phyloP scores from a whole-genome alignment of 1,140 invertebrate species.

The Plutomurus gul region DNA sequence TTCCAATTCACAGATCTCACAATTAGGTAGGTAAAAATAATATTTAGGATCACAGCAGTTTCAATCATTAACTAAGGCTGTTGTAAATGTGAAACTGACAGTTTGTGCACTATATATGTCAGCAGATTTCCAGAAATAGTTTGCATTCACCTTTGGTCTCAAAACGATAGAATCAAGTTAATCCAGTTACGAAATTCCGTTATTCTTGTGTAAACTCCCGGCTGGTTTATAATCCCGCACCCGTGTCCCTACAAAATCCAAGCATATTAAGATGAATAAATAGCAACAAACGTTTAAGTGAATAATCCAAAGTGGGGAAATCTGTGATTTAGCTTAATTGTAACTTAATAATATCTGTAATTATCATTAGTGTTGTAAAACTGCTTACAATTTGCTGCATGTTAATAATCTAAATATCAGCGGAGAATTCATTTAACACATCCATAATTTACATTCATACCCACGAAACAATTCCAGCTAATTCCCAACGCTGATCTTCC shows the following conservation, averaged over 20 bases:
- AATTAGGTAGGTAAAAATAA: too few species aligned
- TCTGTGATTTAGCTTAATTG: too few species aligned
- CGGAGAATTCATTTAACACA: too few species aligned
- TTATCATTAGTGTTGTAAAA: too few species aligned
- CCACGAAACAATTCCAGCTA: slow-evolving; percentile 91
- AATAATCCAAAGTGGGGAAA: too few species aligned
- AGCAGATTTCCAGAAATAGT: neutral
- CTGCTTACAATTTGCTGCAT: too few species aligned
- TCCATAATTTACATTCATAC: slow-evolving; percentile 83
- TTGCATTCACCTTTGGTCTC: slow-evolving; percentile 53
- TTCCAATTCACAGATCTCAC: too few species aligned
- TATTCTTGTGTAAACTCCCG: slow-evolving; percentile 94
- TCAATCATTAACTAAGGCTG: too few species aligned
- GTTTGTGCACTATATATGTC: neutral
- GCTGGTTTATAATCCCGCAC: slow-evolving; percentile 80
- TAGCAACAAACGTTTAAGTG: too few species aligned
- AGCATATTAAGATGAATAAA: neutral
- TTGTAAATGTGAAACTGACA: neutral
- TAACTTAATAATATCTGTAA: too few species aligned
- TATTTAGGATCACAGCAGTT: too few species aligned
- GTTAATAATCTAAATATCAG: too few species aligned
- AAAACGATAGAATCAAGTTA: slow-evolving; percentile 86
- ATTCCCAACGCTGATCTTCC: slow-evolving; percentile 75
- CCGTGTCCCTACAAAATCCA: neutral
- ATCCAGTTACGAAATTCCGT: slow-evolving; percentile 90